These are phyloP conservation scores for Aegotheles bennettii DNA, from an alignment of 2,113 vertebrate species.

Conservation along the genomic window DNA sequence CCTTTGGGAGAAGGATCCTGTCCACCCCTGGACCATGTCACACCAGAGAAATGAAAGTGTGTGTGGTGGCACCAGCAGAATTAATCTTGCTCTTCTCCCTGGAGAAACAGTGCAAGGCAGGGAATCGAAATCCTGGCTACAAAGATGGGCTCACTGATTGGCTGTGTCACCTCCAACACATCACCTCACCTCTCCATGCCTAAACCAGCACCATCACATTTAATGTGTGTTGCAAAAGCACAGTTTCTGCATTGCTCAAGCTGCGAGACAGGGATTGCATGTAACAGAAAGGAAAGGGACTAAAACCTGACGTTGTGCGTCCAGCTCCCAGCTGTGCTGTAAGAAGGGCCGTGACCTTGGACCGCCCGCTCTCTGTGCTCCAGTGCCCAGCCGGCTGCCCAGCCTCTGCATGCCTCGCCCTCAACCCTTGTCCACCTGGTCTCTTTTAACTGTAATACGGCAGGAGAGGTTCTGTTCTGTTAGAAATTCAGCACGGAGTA, in stretches of 20 bases:
- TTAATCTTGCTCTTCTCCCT: neutral
- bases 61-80: neutral
- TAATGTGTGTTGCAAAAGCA: neutral
- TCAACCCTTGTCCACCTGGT: neutral
- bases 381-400: neutral
- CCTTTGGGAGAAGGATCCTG: neutral
- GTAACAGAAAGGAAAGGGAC: neutral
- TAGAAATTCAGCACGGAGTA: neutral
- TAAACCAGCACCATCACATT: neutral
- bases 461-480: neutral
- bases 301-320: neutral
- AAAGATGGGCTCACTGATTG: neutral
- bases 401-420: neutral
- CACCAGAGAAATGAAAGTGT: neutral
- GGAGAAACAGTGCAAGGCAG: neutral
- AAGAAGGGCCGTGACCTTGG: neutral
- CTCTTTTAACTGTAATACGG: neutral
- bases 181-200: neutral
- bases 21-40: neutral
- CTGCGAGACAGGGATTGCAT: neutral
- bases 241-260: neutral
- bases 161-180: rapidly evolving
- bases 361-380: neutral
- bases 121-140: neutral
- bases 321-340: neutral